Evolutionary conservation across 2,888 invertebrate genomes (phyloP).

Genomic region (Galeopsomyia nigrocyanea): DNA sequence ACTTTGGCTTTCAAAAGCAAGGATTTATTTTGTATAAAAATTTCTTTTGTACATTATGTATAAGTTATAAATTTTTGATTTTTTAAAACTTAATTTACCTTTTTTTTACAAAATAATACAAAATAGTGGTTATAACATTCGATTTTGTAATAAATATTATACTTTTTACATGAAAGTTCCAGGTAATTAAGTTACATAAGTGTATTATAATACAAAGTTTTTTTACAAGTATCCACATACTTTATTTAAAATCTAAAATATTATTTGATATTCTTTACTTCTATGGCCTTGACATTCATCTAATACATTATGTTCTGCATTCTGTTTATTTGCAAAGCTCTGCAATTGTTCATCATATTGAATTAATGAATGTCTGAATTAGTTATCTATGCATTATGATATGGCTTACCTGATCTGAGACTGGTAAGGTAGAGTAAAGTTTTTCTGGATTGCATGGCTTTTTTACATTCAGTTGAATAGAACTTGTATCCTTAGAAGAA

Average conservation of each 20-base stretch:
- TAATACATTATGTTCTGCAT: constrained; percentile 32
- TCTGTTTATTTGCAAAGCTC: constrained; percentile 31
- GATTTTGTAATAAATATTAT: constrained; percentile 16
- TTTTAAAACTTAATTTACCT: constrained; percentile 15
- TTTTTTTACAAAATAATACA: constrained; percentile 21
- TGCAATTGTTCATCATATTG: not conserved
- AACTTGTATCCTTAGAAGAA: constrained; percentile 41
- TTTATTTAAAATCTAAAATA: constrained; percentile 27
- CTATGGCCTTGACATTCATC: constrained; percentile 18
- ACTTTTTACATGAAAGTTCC: constrained; percentile 27
- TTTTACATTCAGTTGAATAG: constrained; percentile 30
- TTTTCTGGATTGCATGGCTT: constrained; percentile 26
- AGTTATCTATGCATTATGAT: too few species aligned
- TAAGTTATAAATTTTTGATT: constrained; percentile 16
- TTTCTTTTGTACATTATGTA: constrained; percentile 25
- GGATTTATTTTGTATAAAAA: constrained; percentile 37
- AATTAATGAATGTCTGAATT: not conserved
- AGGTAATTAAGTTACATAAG: constrained; percentile 43
- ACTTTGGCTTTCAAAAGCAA: constrained; percentile 4
- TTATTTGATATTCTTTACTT: constrained; percentile 30
- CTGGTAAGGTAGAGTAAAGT: constrained; percentile 8
- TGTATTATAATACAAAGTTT: constrained; percentile 11
- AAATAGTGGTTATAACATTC: constrained; percentile 18
- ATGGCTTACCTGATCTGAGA: constrained; percentile 30
- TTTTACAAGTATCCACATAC: constrained; percentile 37